phyloP scores from a whole-genome alignment of 2,797 vertebrate genomes.

The Phrynocephalus guinanensis region DNA sequence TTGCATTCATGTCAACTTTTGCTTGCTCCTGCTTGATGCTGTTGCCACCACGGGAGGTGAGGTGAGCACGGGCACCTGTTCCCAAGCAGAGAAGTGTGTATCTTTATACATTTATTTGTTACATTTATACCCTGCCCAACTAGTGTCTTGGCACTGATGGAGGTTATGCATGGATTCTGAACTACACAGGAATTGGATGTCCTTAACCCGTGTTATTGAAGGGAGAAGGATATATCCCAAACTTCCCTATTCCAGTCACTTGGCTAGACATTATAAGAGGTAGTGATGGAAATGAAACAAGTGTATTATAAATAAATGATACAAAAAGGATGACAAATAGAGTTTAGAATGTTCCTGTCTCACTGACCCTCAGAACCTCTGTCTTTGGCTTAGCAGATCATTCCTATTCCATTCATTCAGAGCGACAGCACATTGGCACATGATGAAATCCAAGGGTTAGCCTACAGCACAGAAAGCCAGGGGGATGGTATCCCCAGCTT shows the following conservation, averaged over 20 bases:
- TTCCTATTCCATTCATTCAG: neutral
- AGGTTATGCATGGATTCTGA: too few relatives aligned
- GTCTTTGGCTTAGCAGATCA: neutral
- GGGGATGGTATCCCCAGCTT: accelerated
- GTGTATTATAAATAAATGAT: neutral
- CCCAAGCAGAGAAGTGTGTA: too few relatives aligned
- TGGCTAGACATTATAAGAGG: neutral
- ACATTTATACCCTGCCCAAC: too few relatives aligned
- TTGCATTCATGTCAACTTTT: too few relatives aligned
- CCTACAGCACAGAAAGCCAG: neutral
- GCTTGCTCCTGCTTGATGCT: too few relatives aligned
- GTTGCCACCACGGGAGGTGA: too few relatives aligned
- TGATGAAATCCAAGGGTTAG: neutral
- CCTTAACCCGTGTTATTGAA: too few relatives aligned
- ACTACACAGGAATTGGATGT: too few relatives aligned
- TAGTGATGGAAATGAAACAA: neutral
- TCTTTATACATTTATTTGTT: too few relatives aligned
- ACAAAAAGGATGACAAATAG: conserved; percentile 27
- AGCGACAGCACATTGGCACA: neutral
- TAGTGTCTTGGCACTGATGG: too few relatives aligned
- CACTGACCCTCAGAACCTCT: conserved; percentile 26
- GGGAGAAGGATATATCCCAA: too few relatives aligned
- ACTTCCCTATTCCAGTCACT: neutral
- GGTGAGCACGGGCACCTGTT: too few relatives aligned
- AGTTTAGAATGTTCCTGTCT: neutral